Evolutionary conservation across 2,113 vertebrate species (phyloP), one percentile per base, ranked within the genome.

Genomic region (Sapayoa aenigma): DNA sequence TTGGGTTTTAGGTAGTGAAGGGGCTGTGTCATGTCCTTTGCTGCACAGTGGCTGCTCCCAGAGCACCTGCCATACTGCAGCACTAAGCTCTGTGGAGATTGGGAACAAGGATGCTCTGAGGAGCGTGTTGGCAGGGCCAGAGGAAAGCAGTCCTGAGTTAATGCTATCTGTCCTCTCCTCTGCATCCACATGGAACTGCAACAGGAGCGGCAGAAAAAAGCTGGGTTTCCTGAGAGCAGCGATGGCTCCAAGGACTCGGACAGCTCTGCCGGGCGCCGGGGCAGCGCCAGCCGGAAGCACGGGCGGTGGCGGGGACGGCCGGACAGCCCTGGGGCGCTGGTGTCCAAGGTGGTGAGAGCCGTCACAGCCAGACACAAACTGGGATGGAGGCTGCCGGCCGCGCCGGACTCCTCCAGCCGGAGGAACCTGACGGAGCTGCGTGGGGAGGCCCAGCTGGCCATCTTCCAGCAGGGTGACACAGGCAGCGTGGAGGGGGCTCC

Each of bases 401-500:
- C 53, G 0, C 97, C 69, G 3, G 99, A 99, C 82, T 96, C 98
- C 28, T 99, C 98, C 16, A 98, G 98, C 97, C 98, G 95, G 91
- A 98, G 98, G 80, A 99, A 99, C 98, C 97, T 98, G 85, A 99
- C 98, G 0, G 98, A 98, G 9, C 96, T 91, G 16, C 98, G 71
- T 0, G 97, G 97, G 6, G 98, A 98, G 6, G 98, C 86, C 90
- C 95, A 80, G n/a, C 68, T 98, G 35, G 98, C 98, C 1, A 37
- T 97, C 9, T 98, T 97, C n/a, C 97, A 98, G 24, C 98, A 98
- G 5, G 98, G 99, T 3, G 99, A 99, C 95, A 98, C 98, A 0
- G 99, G 99, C 87, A 99, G 99, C 0, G 99, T 99, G 96, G 99
- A 99, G 76, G 99, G 99, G 1, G 99, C 98, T 5, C 98, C 99